phyloP scores from a whole-genome alignment of 2,113 vertebrate genomes.

The Cinclus mexicanus region DNA sequence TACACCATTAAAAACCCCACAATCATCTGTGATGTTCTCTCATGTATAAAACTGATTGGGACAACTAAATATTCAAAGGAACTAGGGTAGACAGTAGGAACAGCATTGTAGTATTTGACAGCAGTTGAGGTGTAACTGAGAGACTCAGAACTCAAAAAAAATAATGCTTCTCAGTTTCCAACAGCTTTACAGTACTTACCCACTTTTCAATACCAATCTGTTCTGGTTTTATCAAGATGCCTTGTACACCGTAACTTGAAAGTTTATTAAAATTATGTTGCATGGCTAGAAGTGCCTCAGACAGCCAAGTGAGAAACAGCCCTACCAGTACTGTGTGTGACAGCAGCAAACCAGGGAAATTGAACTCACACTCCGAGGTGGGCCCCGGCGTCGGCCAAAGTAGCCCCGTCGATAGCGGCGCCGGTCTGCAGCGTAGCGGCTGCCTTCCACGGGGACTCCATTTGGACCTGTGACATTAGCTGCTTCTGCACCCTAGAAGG shows the following conservation, averaged over 20 bases:
- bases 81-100: neutral
- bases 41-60: neutral
- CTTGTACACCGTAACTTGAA: neutral
- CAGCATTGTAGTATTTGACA: neutral
- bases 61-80: neutral
- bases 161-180: fast-evolving
- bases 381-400: slow-evolving; percentile 81
- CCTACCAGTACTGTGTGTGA: neutral
- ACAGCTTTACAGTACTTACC: neutral
- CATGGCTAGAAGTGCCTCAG: slow-evolving; percentile 6
- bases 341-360: neutral
- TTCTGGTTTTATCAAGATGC: neutral
- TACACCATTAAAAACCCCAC: neutral
- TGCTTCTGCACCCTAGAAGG: slow-evolving; percentile 88
- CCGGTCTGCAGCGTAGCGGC: slow-evolving; percentile 92
- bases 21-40: neutral
- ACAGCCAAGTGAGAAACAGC: slow-evolving; percentile 35
- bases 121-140: neutral
- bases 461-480: slow-evolving; percentile 94
- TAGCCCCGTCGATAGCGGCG: slow-evolving; percentile 89
- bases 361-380: slow-evolving; percentile 71
- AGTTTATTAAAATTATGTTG: neutral
- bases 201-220: neutral
- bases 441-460: slow-evolving; percentile 92
- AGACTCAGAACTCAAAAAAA: neutral